Evolutionary conservation across 2,113 vertebrate species (phyloP), one percentile per base, ranked within the genome.

Genomic region (Smithornis capensis): DNA sequence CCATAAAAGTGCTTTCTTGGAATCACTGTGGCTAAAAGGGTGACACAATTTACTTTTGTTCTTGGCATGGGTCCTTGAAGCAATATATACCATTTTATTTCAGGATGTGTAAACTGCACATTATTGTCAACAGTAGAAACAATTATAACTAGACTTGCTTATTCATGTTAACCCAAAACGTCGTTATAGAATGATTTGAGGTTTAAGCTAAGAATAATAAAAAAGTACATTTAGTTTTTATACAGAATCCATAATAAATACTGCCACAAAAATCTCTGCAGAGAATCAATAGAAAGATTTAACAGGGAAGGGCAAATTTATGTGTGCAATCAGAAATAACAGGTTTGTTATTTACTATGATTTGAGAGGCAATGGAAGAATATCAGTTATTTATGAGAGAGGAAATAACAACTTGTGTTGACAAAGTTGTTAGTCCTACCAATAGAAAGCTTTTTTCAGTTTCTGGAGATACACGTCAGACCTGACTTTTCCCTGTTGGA

Each of bases 1-100:
- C 83, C 70, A 91, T 92, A 92, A 94, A 94, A 95, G 23, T 31
- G 15, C 44, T 89, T 82, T 94, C 65, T 91, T 95, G 89, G 63
- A 94, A 87, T 28, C 23, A 68, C 40, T 84, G 81, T 1, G 33
- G 70, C 57, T 95, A 40, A 68, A 91, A 38, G 87, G 70, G 69
- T 78, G 62, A 94, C 37, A 87, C 55, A 90, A 79, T 89, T 93
- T 93, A 80, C 38, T 91, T 95, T 60, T 78, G 75, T 90, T 24
- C 18, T 95, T 97, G 87, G 53, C 87, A 73, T 45, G 65, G 79
- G 23, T 79, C 25, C 69, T 75, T 73, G 77, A 75, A 94, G 53
- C 62, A 92, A 71, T 76, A 75, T 37, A 82, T 68, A 76, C 17
- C 7, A 40, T 79, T 94, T 95, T 94, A 92, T 89, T 91, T 89